Evolutionary conservation across 2,888 invertebrate genomes (phyloP), one percentile per base, ranked within the genome.

Genomic region (Sericinus montela): DNA sequence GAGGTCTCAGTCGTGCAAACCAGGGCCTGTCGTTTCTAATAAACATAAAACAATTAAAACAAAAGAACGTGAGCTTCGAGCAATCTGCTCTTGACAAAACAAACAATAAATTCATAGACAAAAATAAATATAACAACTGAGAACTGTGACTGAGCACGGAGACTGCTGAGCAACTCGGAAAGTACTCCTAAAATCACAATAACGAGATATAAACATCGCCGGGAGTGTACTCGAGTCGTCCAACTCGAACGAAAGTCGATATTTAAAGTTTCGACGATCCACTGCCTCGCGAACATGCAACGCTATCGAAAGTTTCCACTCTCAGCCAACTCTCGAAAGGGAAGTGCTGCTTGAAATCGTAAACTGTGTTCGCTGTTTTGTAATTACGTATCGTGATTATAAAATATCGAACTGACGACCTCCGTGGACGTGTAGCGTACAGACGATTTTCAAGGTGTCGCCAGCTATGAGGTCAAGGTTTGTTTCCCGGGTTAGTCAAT

Each of bases 191-290:
- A 30, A 30, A 40, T 13, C 29, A 28, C 14, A 28, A 40, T 40
- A 40, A 40, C 29, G 39, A 40, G 29, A 40, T 40, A 40, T 40
- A 40, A 40, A 40, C 39, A 40, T 28, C 39, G 10, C 39, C 7
- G 11, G 10, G 13, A 30, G 30, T 30, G 10, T 10, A 4, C 30
- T 11, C 7, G n/a, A 4, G 1, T 11, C 29, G 29, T 4, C 29
- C n/a, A 30, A 30, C 11, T 30, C 5, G 11, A 30, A 30, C 13
- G 3, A 30, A 30, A 30, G 11, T 30, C 30, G 11, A 30, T 6
- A 6, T 25, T 2, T 6, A 25, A 25, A 25, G 30, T 30, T 30
- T 11, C 3, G 30, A 11, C 11, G 30, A 11, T 30, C 30, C 30
- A 30, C 7, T 11, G 30, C 30, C 11, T 11, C 8, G 8, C 25